Evolutionary conservation across 2,888 invertebrate species (phyloP).

Genomic region (Campoplex capitator): DNA sequence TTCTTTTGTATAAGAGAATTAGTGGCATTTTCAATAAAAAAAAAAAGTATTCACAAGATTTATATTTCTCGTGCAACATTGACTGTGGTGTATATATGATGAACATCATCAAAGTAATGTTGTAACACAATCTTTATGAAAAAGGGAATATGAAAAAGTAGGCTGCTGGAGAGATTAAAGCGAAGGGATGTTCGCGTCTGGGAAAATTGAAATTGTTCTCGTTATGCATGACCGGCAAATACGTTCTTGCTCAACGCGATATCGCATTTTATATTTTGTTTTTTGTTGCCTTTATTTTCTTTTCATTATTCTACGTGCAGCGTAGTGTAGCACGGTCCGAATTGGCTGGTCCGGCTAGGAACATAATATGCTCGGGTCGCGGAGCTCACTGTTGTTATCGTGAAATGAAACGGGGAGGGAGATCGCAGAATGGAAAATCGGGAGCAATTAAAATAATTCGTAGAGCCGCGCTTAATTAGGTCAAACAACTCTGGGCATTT

Average conservation of each 20-base stretch:
- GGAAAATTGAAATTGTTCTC: slow-evolving; percentile 57
- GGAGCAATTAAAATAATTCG: slow-evolving; percentile 62
- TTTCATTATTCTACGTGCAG: slow-evolving; percentile 22
- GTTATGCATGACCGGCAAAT: slow-evolving; percentile 41
- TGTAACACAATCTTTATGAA: slow-evolving; percentile 35
- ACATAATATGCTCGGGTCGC: slow-evolving; percentile 8
- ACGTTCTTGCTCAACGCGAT: slow-evolving; percentile 26
- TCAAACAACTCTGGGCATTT: slow-evolving; percentile 34
- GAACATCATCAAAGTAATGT: slow-evolving; percentile 58
- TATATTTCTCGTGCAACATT: neutral
- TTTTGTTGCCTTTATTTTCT: slow-evolving; percentile 36
- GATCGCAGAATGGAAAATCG: slow-evolving; percentile 53
- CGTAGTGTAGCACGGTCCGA: neutral
- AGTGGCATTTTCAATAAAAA: neutral
- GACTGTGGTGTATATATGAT: neutral
- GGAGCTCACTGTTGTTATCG: slow-evolving; percentile 25
- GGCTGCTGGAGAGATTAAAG: slow-evolving; percentile 28
- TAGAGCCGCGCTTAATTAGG: slow-evolving; percentile 48
- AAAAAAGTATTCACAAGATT: neutral
- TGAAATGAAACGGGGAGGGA: slow-evolving; percentile 39
- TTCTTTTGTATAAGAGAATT: too few species aligned
- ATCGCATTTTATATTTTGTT: slow-evolving; percentile 22
- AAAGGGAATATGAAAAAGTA: neutral
- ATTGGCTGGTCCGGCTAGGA: slow-evolving; percentile 6
- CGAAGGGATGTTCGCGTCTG: slow-evolving; percentile 25